Conservation (phyloP, 2,888 invertebrate species). For the Papilio protenor region DNA sequence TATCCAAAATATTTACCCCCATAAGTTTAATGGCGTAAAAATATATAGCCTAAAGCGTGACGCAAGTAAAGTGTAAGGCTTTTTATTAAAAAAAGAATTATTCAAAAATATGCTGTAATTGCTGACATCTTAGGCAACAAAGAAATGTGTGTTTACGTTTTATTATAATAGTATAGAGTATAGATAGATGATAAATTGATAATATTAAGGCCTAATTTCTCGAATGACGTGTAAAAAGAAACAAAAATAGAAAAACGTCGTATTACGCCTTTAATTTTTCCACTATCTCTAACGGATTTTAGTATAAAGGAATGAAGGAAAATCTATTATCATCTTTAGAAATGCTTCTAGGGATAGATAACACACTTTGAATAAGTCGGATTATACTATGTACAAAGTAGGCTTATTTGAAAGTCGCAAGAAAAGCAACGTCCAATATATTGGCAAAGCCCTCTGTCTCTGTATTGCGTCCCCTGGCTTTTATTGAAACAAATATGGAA, state of each 20-base stretch:
- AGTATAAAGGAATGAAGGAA: background rate
- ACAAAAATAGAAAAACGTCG: background rate
- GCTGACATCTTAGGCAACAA: too few species aligned
- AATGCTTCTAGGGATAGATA: conserved; percentile 17
- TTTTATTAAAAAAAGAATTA: too few species aligned
- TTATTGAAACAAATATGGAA: background rate
- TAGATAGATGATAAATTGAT: too few species aligned
- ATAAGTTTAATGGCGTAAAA: too few species aligned
- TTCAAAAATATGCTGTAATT: too few species aligned
- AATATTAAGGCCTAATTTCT: too few species aligned
- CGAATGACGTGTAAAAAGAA: too few species aligned
- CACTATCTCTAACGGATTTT: background rate
- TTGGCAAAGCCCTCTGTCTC: background rate
- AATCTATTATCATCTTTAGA: background rate
- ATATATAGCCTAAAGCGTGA: too few species aligned
- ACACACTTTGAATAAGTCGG: conserved; percentile 29
- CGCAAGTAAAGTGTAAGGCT: too few species aligned
- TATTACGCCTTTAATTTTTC: background rate
- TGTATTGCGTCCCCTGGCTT: background rate
- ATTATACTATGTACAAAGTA: conserved; percentile 28
- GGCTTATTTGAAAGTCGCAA: conserved; percentile 29
- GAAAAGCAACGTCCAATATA: conserved; percentile 28
- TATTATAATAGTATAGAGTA: too few species aligned
- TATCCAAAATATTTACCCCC: too few species aligned
- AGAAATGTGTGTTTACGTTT: too few species aligned